Conservation (phyloP, 2,797 vertebrate species). For the Siniperca scherzeri region DNA sequence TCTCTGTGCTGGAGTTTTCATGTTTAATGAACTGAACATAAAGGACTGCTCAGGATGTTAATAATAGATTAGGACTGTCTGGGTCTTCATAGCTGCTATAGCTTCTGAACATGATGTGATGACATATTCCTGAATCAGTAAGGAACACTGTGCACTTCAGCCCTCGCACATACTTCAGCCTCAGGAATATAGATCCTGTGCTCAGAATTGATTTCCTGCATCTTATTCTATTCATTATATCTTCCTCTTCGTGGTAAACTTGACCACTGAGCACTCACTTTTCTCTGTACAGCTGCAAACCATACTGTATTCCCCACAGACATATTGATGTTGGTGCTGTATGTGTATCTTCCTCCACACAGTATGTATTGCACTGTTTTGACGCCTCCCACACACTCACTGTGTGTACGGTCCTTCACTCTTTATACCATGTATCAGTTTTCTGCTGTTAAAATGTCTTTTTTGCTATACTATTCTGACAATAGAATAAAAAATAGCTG, state of each 20-base stretch:
- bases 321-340: conserved; percentile 23
- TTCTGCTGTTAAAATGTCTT: background rate
- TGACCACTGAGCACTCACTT: conserved; percentile 20
- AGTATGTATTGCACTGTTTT: conserved; percentile 7
- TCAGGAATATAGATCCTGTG: conserved; percentile 33
- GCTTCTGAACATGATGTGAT: conserved; percentile 70
- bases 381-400: conserved; percentile 25
- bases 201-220: conserved; percentile 56
- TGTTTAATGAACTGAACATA: conserved; percentile 69
- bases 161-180: conserved; percentile 21
- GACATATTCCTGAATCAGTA: conserved; percentile 70
- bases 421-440: background rate
- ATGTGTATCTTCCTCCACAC: conserved; percentile 6
- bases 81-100: conserved; percentile 64
- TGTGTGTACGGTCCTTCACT: background rate
- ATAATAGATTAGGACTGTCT: conserved; percentile 77
- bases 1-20: conserved; percentile 51
- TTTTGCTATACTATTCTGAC: background rate
- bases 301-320: background rate
- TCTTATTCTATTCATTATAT: conserved; percentile 41
- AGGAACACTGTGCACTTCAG: conserved; percentile 39
- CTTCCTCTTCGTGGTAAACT: conserved; percentile 14
- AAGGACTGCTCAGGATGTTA: conserved; percentile 64
- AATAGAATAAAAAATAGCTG: background rate
- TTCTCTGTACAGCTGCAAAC: conserved; percentile 1